These are phyloP conservation scores for Pogoniulus pusillus DNA, from an alignment of 2,797 vertebrate genomes.

Conservation along the genomic window DNA sequence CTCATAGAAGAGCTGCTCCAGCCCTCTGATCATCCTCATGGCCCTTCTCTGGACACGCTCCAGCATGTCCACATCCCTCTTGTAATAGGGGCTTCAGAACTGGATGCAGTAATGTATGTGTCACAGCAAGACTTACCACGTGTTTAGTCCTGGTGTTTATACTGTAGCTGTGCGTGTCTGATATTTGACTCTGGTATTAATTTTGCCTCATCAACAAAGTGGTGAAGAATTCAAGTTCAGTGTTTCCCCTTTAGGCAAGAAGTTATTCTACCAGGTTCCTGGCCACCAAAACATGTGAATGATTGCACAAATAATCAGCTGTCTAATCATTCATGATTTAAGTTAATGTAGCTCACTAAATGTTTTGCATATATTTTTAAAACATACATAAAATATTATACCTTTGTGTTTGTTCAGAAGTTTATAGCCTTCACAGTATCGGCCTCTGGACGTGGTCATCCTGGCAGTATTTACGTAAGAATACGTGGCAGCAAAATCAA, in stretches of 20 bases:
- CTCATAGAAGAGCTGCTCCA: too few species aligned
- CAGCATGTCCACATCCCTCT: too few species aligned
- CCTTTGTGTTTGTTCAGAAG: conserved; percentile 87
- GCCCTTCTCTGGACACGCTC: too few species aligned
- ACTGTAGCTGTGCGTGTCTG: neutral
- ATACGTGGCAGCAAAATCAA: conserved; percentile 89
- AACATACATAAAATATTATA: conserved; percentile 43
- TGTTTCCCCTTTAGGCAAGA: neutral
- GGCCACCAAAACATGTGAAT: neutral
- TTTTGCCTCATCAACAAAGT: neutral
- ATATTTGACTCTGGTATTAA: neutral
- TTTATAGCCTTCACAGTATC: conserved; percentile 89
- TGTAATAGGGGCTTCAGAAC: too few species aligned
- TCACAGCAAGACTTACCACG: neutral
- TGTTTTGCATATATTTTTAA: neutral
- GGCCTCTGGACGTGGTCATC: conserved; percentile 83
- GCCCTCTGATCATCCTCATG: too few species aligned
- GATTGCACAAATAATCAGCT: neutral
- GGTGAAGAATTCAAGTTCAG: neutral
- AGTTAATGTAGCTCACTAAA: neutral
- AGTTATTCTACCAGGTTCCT: neutral
- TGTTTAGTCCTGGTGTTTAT: neutral
- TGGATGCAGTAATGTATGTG: too few species aligned
- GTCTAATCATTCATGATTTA: neutral
- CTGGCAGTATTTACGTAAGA: conserved; percentile 85